Evolutionary conservation across 2,113 vertebrate genomes (phyloP).

Genomic region (Poeciliopsis retropinna): DNA sequence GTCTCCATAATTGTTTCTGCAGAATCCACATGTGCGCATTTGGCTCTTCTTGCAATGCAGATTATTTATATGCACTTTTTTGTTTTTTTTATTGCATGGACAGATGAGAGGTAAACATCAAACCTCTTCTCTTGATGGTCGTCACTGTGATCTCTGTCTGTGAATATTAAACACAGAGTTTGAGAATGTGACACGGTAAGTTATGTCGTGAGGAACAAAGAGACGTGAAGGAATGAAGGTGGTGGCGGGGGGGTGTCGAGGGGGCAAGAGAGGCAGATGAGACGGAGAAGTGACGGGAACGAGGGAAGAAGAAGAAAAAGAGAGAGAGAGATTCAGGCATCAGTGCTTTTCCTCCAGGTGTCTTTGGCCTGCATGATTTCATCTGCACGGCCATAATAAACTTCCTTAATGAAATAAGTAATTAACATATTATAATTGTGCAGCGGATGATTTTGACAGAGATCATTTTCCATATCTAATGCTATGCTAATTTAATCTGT

Average conservation of each 20-base stretch:
- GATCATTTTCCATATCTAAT: constrained; percentile 99
- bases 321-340: constrained; percentile 83
- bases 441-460: constrained; percentile 99
- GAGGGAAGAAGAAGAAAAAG: background rate
- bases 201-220: constrained; percentile 63
- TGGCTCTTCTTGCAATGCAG: constrained; percentile 9
- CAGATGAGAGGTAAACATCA: constrained; percentile 50
- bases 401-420: constrained; percentile 99
- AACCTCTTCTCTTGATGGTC: constrained; percentile 40
- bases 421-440: constrained; percentile 99
- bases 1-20: constrained; percentile 5
- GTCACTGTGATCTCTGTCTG: constrained; percentile 12
- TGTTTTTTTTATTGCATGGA: constrained; percentile 20
- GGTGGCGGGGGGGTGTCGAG: background rate
- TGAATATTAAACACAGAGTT: constrained; percentile 49
- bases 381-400: constrained; percentile 97
- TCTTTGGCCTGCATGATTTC: constrained; percentile 92
- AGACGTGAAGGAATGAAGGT: constrained; percentile 56
- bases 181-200: constrained; percentile 50
- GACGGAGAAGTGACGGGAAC: background rate
- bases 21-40: constrained; percentile 2
- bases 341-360: constrained; percentile 92
- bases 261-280: background rate
- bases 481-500: constrained; percentile 99
- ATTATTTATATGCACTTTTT: constrained; percentile 30